Base-by-base conservation (phyloP, 2,113 vertebrate genomes). In the Falcunculus frontatus region DNA sequence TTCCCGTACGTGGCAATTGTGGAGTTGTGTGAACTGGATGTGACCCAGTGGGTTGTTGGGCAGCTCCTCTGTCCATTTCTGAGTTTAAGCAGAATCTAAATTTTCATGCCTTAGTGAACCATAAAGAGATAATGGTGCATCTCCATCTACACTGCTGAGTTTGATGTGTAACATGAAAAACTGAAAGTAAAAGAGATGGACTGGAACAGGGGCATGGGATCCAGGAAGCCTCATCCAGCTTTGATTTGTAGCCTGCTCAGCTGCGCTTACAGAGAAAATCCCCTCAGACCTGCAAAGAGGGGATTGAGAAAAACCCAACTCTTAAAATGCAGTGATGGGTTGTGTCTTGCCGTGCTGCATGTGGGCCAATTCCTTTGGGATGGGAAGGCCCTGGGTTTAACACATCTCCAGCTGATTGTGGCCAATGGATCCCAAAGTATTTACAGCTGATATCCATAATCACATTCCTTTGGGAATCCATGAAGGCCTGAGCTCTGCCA, bases 311-410 rank as follows among this genome's bases (percentile, higher is more conserved):
- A 69, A 47, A 1, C 4, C 14, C 44, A 2, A 3, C n/a, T 44
- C 6, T 11, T 18, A 17, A 29, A 65, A 11, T 26, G 17, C 41
- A 32, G 23, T 8, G 21, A 3, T 16, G 22, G 56, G 3, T 3
- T 22, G 29, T 1, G 2, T 37, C 1, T 17, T 23, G 63, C 53
- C 1, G 0, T 2, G 0, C 41, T 17, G 33, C 3, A 4, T 2
- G 0, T 2, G 21, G 18, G 29, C 5, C 25, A 5, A 0, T 39
- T 27, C 44, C 23, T 32, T 21, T 7, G 30, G 18, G 56, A 4
- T 42, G 53, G 64, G 41, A 53, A 33, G 46, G 53, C 11, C 7
- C 6, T 27, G 64, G 13, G 15, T 35, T 46, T 44, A 22, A 25
- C 69, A n/a, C 18, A 11, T 11, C 21, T 16, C 64, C 41, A 2